Evolutionary conservation across 1,140 invertebrate species (phyloP), one percentile per base, ranked within the genome.

Genomic region (Drosophila rhopaloa): DNA sequence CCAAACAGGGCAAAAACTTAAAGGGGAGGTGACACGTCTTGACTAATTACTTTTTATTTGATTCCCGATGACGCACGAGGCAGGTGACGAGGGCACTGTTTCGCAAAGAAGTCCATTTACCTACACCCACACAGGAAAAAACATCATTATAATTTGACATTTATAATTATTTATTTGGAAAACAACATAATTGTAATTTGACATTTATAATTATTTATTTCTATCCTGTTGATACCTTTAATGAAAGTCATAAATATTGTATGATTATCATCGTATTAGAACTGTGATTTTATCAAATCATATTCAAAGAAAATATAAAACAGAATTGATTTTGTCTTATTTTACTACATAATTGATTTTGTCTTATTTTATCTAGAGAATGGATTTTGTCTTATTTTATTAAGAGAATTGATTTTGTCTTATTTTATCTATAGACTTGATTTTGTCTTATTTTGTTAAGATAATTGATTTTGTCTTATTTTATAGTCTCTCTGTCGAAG

Each of bases 11-110:
- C 68, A 46, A 61, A 19, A 37, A 38, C 58, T 35, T 41, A 19
- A 27, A 57, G 44, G 43, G 29, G 27, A 46, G 76, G 19, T 47
- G 55, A 48, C 29, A 59, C 56, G 27, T 55, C 47, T 66, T 70
- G 66, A 67, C 74, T 81, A 85, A 85, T 85, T 85, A 57, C 56
- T 47, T 62, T 67, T 60, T 41, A 61, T 75, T 66, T 66, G 37
- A 54, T 67, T 76, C 67, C 38, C 32, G n/a, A 66, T 44, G 37
- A 68, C 47, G 32, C 19, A 11, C 32, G 24, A 16, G 19, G 14
- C n/a, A 47, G 35, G 43, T 63, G 56, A 24, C 27, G 40, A 43
- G 40, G 40, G 29, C 29, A 6, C 16, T 1, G 24, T 13, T 43
- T 5, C 6, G 38, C 0, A 7, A 59, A 16, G 10, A 29, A 32